phyloP scores from a whole-genome alignment of 2,888 invertebrate genomes.

The Microdon myrmicae region DNA sequence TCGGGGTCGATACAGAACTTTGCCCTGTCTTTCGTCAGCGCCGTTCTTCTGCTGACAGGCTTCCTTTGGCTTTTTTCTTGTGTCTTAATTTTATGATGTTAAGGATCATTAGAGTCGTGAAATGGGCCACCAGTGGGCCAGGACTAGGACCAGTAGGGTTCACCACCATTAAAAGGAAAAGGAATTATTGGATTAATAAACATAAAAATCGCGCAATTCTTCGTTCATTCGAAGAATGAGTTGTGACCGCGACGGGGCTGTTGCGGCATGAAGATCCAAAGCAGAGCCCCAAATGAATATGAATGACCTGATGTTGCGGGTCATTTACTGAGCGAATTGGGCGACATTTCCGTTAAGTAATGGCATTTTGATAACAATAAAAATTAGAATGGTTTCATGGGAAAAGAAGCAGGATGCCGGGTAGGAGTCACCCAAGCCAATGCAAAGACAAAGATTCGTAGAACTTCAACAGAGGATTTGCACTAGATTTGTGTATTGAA shows the following conservation, averaged over 20 bases:
- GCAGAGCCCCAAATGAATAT: constrained; percentile 45
- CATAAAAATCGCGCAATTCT: constrained; percentile 45
- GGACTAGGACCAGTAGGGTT: constrained; percentile 1
- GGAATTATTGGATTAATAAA: constrained; percentile 60
- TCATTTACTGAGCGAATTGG: constrained; percentile 43
- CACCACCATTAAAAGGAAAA: constrained; percentile 17
- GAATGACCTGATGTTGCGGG: constrained; percentile 47
- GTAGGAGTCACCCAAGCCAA: too few species aligned
- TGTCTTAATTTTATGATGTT: constrained; percentile 61
- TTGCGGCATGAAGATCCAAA: constrained; percentile 1
- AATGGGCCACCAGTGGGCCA: constrained; percentile 19
- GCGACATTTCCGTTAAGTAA: constrained; percentile 32
- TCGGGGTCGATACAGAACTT: constrained; percentile 23
- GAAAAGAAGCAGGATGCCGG: too few species aligned
- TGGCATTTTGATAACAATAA: constrained; percentile 41
- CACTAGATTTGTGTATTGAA: too few species aligned
- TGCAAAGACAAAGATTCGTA: too few species aligned
- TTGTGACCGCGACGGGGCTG: constrained; percentile 4
- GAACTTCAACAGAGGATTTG: too few species aligned
- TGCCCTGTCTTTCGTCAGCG: constrained; percentile 21
- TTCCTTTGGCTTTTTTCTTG: constrained; percentile 13
- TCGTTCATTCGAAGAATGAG: constrained; percentile 37
- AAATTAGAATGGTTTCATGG: constrained; percentile 27
- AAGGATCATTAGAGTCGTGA: constrained; percentile 64
- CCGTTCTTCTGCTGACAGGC: constrained; percentile 12